Evolutionary conservation across 1,140 invertebrate species (phyloP).

Genomic region (Drosophila lini): DNA sequence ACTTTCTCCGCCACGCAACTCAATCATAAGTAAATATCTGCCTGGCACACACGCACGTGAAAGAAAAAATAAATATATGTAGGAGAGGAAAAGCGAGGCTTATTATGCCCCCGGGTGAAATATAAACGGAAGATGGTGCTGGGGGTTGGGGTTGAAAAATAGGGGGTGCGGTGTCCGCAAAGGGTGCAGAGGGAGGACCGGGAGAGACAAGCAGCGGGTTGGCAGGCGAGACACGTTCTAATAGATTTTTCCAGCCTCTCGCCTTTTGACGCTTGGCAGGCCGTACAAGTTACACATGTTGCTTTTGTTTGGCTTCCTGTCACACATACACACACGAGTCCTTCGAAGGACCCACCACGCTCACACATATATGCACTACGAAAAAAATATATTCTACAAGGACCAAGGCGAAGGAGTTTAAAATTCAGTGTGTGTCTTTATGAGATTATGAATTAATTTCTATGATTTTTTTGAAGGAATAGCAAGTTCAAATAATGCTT

Average conservation of each 20-base stretch:
- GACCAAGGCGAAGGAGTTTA: background rate
- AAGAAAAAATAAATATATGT: slow-evolving; percentile 28
- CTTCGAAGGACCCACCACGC: slow-evolving; percentile 2
- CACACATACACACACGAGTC: slow-evolving; percentile 39
- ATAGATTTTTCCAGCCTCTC: slow-evolving; percentile 79
- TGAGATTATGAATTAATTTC: background rate
- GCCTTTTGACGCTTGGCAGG: slow-evolving; percentile 66
- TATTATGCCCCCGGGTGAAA: slow-evolving; percentile 81
- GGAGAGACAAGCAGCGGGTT: slow-evolving; percentile 51
- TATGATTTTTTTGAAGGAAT: too few species aligned
- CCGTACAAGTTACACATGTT: slow-evolving; percentile 81
- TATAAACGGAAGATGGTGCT: slow-evolving; percentile 51
- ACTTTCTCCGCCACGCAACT: slow-evolving; percentile 65
- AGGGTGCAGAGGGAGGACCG: background rate
- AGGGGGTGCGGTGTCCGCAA: background rate
- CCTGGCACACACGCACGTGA: slow-evolving; percentile 51
- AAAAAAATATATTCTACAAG: slow-evolving; percentile 3
- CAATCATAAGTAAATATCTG: slow-evolving; percentile 82
- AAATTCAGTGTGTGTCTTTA: background rate
- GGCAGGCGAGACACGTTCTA: slow-evolving; percentile 79
- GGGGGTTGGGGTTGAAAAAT: background rate
- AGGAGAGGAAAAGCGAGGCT: slow-evolving; percentile 47
- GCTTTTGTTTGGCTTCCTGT: slow-evolving; percentile 81
- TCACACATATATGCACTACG: slow-evolving; percentile 5
- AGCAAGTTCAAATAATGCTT: background rate